Base-by-base conservation (phyloP, 2,888 invertebrate species). In the Drosophila atroscutellata region DNA sequence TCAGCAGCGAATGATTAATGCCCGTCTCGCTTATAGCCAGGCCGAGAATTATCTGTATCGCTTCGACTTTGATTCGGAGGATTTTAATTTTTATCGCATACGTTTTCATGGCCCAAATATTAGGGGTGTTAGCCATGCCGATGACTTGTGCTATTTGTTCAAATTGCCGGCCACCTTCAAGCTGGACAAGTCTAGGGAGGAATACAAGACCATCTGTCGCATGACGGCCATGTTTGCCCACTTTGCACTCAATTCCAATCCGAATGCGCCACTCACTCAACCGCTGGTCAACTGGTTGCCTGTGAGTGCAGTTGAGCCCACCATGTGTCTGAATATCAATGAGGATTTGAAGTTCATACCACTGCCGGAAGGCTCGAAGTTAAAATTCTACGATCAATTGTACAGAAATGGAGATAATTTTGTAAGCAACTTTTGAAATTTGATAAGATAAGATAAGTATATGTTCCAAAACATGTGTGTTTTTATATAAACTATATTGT, bases 1-100 rank as follows among this genome's bases (percentile, higher is more conserved):
- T 0, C 76, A 86, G 24, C 78, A 91, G 30, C 91, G 92, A 0
- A 47, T 90, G 8, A 36, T 92, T 0, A 59, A 75, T 6, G 84
- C 90, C 0, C 90, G 93, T 1, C 52, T 86, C 20, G 73, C 82
- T n/a, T 80, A 86, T 39, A 72, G 83, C 7, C 51, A 63, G 13
- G 90, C 89, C 2, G 84, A 90, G 3, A 92, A 90, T 0, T 93
- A 91, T 74, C 58, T 92, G 0, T 92, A 91, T 62, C 89, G 92
- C 18, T 93, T 93, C 51, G 89, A 89, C 37, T 91, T 91, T 52
- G 91, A 93, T 70, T 93, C 93, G 0, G 75, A 83, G 3, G 80
- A 83, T 52, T 92, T 91, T 28, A 93, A 93, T 75, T 80, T 90
- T 18, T 86, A 89, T 66, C 89, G 92, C 15, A 67, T 86, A n/a